Evolutionary conservation across 2,113 vertebrate genomes (phyloP), one percentile per base, ranked within the genome.

Genomic region (Campylomormyrus tamandua): DNA sequence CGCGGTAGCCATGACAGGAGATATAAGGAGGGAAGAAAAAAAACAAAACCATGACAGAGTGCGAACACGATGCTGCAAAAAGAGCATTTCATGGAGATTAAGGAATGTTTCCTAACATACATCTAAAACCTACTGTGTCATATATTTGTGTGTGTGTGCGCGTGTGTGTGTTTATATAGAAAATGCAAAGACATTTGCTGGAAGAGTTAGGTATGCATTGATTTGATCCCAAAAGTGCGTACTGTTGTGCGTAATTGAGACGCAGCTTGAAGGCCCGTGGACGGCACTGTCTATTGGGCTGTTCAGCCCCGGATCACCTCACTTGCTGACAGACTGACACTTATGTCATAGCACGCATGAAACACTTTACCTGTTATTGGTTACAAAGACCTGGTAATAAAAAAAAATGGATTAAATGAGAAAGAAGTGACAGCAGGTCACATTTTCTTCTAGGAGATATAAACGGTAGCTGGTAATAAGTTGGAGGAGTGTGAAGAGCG

Each of bases 281-380:
- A 15, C 15, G 48, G 35, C 21, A 1, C 17, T 48, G 89, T 50
- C 45, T 24, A 21, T 24, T 50, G 70, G 35, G 6, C 15, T 24
- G 27, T n/a, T 42, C 56, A 13, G 83, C 42, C 48, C 42, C 42
- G 46, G 58, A 45, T 27, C 42, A 35, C 10, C 19, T 49, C 49
- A 2, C 39, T 21, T 15, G 31, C 21, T 62, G 74, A 89, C 87
- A 90, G 66, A 58, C 89, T 31, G n/a, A 8, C 77, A 90, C 35
- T 88, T 58, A 56, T 49, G 46, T 39, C 52, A 88, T 42, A 39
- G 42, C 49, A 31, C 52, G 53, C n/a, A 50, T 15, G 77, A 50
- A 70, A 83, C 50, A n/a, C 48, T 89, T 90, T 84, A 87, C 87
- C 77, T 77, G 11, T 15, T 50, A 50, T 50, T 50, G 49, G 11